Evolutionary conservation across 2,888 invertebrate genomes (phyloP).

Genomic region (Heliconius hortense): DNA sequence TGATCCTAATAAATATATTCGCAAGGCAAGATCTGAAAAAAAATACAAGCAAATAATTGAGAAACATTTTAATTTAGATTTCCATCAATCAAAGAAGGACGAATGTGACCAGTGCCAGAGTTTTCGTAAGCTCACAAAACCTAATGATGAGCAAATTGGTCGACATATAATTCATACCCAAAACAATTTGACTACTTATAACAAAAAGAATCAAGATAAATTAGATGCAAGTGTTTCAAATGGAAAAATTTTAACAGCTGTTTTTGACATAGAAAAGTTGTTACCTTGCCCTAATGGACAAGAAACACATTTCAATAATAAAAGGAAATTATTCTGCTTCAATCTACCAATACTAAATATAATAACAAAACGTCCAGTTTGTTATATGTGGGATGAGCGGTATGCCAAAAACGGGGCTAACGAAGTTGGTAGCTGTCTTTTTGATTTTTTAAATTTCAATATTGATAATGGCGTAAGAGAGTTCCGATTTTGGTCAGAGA

Average conservation of each 20-base stretch:
- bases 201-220: slow-evolving; percentile 23
- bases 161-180: slow-evolving; percentile 19
- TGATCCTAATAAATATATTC: slow-evolving; percentile 19
- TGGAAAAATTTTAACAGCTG: slow-evolving; percentile 17
- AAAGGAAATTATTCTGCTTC: slow-evolving; percentile 16
- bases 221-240: slow-evolving; percentile 15
- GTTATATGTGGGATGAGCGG: slow-evolving; percentile 24
- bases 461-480: slow-evolving; percentile 17
- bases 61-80: slow-evolving; percentile 19
- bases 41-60: slow-evolving; percentile 12
- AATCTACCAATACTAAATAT: slow-evolving; percentile 22
- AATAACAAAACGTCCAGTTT: slow-evolving; percentile 5
- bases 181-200: slow-evolving; percentile 16
- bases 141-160: slow-evolving; percentile 17
- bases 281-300: slow-evolving; percentile 14
- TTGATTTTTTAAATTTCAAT: slow-evolving; percentile 18
- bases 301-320: slow-evolving; percentile 7
- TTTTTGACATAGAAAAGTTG: slow-evolving; percentile 22
- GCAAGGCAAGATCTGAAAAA: slow-evolving; percentile 8
- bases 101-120: slow-evolving; percentile 18
- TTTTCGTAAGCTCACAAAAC: slow-evolving; percentile 12
- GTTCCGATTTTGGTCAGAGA: slow-evolving; percentile 24
- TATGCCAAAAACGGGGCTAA: slow-evolving; percentile 9
- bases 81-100: not conserved
- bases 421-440: slow-evolving; percentile 14